phyloP scores from a whole-genome alignment of 2,888 invertebrate genomes.

The Sericinus montela region DNA sequence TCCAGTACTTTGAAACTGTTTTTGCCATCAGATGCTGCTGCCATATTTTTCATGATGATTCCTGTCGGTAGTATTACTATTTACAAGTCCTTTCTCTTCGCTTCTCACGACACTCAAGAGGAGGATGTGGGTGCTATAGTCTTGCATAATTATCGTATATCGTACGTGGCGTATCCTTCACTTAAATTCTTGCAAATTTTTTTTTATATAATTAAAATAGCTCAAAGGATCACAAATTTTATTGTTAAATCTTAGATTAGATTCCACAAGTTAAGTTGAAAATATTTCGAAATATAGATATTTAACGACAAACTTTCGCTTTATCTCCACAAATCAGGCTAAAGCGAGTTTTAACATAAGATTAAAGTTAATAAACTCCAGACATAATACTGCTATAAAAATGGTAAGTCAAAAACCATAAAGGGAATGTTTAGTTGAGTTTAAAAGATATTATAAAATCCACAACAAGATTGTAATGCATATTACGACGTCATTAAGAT shows the following conservation, averaged over 20 bases:
- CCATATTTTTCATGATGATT: too few relatives aligned
- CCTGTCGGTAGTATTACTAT: too few relatives aligned
- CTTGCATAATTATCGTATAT: too few relatives aligned
- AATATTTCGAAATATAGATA: constrained; percentile 5
- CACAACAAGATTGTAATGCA: constrained; percentile 39
- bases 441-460: constrained; percentile 58
- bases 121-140: too few relatives aligned
- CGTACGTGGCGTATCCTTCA: too few relatives aligned
- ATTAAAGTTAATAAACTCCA: constrained; percentile 27
- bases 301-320: background rate
- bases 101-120: too few relatives aligned
- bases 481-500: constrained; percentile 63
- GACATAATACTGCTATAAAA: constrained; percentile 47
- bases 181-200: too few relatives aligned
- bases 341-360: constrained; percentile 22
- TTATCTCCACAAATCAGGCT: constrained; percentile 8
- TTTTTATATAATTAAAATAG: too few relatives aligned
- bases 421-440: constrained; percentile 46
- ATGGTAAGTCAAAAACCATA: constrained; percentile 44
- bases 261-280: constrained; percentile 1
- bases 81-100: too few relatives aligned
- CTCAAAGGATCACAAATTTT: too few relatives aligned
- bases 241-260: background rate
- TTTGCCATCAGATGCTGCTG: too few relatives aligned
- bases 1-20: too few relatives aligned